Evolutionary conservation across 2,888 invertebrate species (phyloP).

Genomic region (Xiphydria camelus): DNA sequence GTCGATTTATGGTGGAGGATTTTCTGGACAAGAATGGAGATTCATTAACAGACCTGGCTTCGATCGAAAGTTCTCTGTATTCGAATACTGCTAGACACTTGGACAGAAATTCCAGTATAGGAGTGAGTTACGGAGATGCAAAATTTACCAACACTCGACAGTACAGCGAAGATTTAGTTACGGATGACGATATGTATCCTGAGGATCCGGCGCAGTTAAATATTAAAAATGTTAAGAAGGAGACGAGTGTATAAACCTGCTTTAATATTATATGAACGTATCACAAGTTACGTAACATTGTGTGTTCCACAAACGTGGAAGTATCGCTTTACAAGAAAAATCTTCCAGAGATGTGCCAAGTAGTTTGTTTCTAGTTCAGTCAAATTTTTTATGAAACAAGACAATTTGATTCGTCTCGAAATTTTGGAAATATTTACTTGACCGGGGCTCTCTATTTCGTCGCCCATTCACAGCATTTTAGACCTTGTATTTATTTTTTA

Average conservation of each 20-base stretch:
- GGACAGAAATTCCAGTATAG: constrained; percentile 27
- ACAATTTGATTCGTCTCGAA: no score
- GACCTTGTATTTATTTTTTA: background rate
- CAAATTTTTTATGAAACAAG: no score
- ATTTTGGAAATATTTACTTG: no score
- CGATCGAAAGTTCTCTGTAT: constrained; percentile 29
- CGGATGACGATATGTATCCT: constrained; percentile 24
- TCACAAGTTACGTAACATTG: background rate
- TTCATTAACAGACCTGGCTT: constrained; percentile 35
- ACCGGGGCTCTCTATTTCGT: no score
- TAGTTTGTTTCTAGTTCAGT: no score
- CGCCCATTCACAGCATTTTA: background rate
- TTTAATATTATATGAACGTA: background rate
- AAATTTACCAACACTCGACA: constrained; percentile 23
- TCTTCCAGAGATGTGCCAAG: constrained; percentile 15
- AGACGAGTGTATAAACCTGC: constrained; percentile 49
- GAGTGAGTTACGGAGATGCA: constrained; percentile 24
- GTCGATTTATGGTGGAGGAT: no score
- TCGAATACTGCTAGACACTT: constrained; percentile 19
- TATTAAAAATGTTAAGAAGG: constrained; percentile 43
- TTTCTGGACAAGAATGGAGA: constrained; percentile 28
- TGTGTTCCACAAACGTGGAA: background rate
- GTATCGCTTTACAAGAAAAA: no score
- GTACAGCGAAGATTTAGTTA: constrained; percentile 19
- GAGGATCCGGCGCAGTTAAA: constrained; percentile 24